phyloP scores from a whole-genome alignment of 1,140 invertebrate genomes.

The Cydia splendana region DNA sequence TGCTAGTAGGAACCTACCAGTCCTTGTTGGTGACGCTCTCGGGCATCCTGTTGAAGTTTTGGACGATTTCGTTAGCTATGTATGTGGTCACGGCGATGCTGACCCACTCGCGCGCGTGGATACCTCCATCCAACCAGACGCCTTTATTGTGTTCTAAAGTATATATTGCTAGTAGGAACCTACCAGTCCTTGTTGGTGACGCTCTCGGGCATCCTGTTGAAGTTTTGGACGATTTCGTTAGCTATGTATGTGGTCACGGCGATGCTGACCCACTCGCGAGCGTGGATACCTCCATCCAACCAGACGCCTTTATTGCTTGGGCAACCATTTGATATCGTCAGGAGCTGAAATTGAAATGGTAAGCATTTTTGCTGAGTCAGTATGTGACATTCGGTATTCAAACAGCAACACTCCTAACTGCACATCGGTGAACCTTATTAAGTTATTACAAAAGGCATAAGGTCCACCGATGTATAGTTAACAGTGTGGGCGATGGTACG shows the following conservation, averaged over 20 bases:
- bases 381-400: no score
- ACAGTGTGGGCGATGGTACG: no score
- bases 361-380: not conserved
- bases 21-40: conserved; percentile 58
- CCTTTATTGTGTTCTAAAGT: conserved; percentile 47
- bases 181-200: conserved; percentile 67
- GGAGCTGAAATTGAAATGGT: conserved; percentile 48
- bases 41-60: conserved; percentile 58
- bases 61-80: conserved; percentile 81
- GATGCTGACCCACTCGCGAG: conserved; percentile 86
- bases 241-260: conserved; percentile 83
- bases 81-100: conserved; percentile 83
- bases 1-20: conserved; percentile 49
- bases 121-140: conserved; percentile 79
- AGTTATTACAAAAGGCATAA: no score
- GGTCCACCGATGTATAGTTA: no score
- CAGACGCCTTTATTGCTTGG: conserved; percentile 59
- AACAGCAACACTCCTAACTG: no score
- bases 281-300: conserved; percentile 82
- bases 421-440: no score
- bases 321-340: conserved; percentile 79
- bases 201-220: conserved; percentile 49
- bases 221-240: conserved; percentile 78
- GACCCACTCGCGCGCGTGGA: conserved; percentile 87
- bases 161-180: conserved; percentile 14